These are phyloP conservation scores for Pararge aegeria DNA, from an alignment of 1,140 invertebrate species.

Conservation along the genomic window DNA sequence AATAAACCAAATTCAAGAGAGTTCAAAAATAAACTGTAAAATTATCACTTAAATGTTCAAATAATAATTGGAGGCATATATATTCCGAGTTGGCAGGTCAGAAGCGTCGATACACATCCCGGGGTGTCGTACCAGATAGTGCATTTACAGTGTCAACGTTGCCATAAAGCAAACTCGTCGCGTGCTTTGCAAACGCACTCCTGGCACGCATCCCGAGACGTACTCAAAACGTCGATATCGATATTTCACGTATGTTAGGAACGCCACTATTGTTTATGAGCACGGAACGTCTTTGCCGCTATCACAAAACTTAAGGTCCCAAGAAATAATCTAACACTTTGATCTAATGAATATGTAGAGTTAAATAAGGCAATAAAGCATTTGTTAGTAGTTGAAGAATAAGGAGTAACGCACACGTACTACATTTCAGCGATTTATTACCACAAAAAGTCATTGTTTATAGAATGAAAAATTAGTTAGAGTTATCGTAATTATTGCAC, in stretches of 20 bases:
- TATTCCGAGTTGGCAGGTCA: constrained; percentile 47
- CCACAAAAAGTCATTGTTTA: too few relatives aligned
- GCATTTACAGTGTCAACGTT: constrained; percentile 96
- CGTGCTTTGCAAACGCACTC: constrained; percentile 95
- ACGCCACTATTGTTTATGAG: constrained; percentile 67
- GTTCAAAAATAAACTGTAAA: constrained; percentile 29
- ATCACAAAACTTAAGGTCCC: constrained; percentile 45
- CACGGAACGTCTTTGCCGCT: constrained; percentile 62
- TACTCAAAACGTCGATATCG: constrained; percentile 59
- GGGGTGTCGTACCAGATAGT: constrained; percentile 99
- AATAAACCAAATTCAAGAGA: constrained; percentile 19
- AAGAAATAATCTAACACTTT: constrained; percentile 6
- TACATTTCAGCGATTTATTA: too few relatives aligned
- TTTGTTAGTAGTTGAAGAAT: constrained; percentile 5
- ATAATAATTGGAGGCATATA: constrained; percentile 25
- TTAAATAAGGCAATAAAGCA: not conserved
- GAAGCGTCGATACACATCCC: constrained; percentile 77
- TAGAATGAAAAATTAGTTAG: too few relatives aligned
- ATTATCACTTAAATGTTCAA: constrained; percentile 52
- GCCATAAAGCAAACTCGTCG: constrained; percentile 71
- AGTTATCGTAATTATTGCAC: too few relatives aligned
- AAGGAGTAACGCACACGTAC: not conserved
- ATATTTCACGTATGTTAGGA: constrained; percentile 43
- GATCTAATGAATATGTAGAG: not conserved
- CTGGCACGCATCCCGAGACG: constrained; percentile 94